phyloP scores from a whole-genome alignment of 2,888 invertebrate species.

The Cynaeus angustus region DNA sequence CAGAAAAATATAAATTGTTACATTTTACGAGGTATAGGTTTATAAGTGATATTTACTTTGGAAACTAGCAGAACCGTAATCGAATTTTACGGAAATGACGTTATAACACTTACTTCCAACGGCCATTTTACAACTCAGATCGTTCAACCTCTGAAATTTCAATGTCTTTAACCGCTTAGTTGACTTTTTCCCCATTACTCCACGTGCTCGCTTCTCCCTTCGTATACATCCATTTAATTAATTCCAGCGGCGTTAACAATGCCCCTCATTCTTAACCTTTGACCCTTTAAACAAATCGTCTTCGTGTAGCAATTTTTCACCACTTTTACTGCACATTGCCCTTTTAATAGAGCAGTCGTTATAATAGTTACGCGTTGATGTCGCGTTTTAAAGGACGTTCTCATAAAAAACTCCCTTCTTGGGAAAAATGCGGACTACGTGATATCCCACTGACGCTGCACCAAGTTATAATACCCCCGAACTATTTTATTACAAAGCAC shows the following conservation, averaged over 20 bases:
- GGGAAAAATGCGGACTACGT: conserved; percentile 52
- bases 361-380: conserved; percentile 10
- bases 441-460: conserved; percentile 43
- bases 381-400: conserved; percentile 27
- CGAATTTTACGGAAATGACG: neutral
- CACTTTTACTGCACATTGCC: conserved; percentile 6
- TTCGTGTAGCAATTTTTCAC: neutral
- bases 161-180: conserved; percentile 12
- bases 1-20: neutral
- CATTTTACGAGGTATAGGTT: neutral
- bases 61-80: neutral
- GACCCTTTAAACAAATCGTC: neutral
- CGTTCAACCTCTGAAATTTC: conserved; percentile 13
- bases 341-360: conserved; percentile 31
- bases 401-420: conserved; percentile 28
- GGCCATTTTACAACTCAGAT: conserved; percentile 6
- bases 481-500: conserved; percentile 56
- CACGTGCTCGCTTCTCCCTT: conserved; percentile 3
- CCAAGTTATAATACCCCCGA: conserved; percentile 52
- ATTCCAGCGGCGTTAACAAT: conserved; percentile 16
- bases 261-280: conserved; percentile 11
- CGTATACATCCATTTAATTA: conserved; percentile 12
- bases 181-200: conserved; percentile 12
- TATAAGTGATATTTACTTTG: conserved; percentile 4
- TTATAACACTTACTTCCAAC: neutral